These are phyloP conservation scores for Noturus placidus DNA, from an alignment of 2,113 vertebrate species.

Conservation along the genomic window DNA sequence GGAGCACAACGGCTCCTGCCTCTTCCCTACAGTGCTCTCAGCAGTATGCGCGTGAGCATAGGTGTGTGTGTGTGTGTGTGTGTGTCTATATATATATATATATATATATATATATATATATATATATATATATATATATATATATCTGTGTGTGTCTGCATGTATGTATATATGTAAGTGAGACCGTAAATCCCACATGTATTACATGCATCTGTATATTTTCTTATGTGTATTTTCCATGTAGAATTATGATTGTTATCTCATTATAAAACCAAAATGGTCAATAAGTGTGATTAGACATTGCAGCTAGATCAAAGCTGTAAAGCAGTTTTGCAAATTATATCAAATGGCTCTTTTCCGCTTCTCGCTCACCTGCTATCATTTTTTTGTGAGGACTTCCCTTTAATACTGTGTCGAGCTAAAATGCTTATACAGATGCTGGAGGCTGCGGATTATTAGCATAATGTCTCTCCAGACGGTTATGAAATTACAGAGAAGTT, in stretches of 20 bases:
- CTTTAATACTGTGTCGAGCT: slow-evolving; percentile 39
- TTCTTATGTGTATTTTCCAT: background rate
- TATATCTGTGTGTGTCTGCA: slow-evolving; percentile 14
- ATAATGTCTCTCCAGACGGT: slow-evolving; percentile 51
- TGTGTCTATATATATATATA: slow-evolving; percentile 25
- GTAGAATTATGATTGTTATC: background rate
- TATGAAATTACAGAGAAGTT: slow-evolving; percentile 49
- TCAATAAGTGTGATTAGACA: slow-evolving; percentile 19
- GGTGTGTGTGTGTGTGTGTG: slow-evolving; percentile 31
- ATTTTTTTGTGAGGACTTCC: slow-evolving; percentile 25
- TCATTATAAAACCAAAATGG: slow-evolving; percentile 20
- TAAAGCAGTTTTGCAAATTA: slow-evolving; percentile 17
- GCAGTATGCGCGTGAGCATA: slow-evolving; percentile 63
- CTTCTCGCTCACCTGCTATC: background rate
- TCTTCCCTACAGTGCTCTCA: slow-evolving; percentile 67
- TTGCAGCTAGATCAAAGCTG: slow-evolving; percentile 13
- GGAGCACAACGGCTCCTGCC: slow-evolving; percentile 69
- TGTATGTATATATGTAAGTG: background rate
- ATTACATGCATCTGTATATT: background rate
- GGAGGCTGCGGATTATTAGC: slow-evolving; percentile 49
- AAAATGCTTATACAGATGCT: slow-evolving; percentile 39
- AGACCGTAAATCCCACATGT: background rate
- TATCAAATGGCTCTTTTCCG: slow-evolving; percentile 41
- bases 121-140: slow-evolving; percentile 20
- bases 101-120: too few species aligned